Evolutionary conservation across 2,797 vertebrate species (phyloP).

Genomic region (Cottoperca gobio): DNA sequence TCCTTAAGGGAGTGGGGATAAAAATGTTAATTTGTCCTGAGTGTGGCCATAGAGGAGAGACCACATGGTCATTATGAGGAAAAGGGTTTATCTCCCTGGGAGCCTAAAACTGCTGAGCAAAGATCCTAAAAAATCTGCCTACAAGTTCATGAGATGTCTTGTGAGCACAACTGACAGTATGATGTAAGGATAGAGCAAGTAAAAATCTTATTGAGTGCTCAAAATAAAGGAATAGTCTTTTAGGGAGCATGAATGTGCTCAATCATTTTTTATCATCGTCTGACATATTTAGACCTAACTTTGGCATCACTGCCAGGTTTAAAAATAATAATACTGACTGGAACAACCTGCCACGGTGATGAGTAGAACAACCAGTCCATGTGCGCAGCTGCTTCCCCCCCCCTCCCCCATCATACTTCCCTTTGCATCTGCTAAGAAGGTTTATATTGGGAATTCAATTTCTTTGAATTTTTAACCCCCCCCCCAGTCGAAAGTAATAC

Average conservation of each 20-base stretch:
- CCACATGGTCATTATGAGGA: slow-evolving; percentile 1
- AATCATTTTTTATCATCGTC: neutral
- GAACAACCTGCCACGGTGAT: neutral
- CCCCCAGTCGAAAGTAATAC: neutral
- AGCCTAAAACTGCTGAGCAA: slow-evolving; percentile 11
- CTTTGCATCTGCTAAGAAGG: neutral
- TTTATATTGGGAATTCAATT: slow-evolving; percentile 2
- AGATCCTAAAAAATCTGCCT: slow-evolving; percentile 9
- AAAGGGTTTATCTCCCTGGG: slow-evolving; percentile 8
- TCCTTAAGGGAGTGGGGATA: slow-evolving; percentile 4
- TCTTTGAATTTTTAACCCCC: slow-evolving; percentile 6
- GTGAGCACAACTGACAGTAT: neutral
- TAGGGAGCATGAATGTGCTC: neutral
- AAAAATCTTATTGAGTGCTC: neutral
- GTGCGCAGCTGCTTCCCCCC: neutral
- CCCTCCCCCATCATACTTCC: too few species aligned
- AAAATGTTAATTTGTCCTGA: slow-evolving; percentile 29
- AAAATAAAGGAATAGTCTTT: slow-evolving; percentile 11
- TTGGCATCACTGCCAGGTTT: neutral
- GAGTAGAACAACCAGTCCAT: neutral
- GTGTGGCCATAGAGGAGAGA: slow-evolving; percentile 5
- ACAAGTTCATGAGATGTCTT: neutral
- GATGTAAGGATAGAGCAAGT: neutral
- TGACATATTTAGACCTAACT: neutral
- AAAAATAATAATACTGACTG: neutral